Percentiles rank a stretch among this genome's conserved stretches.
Evolutionary conservation across 2,113 vertebrate species (phyloP).

Genomic region (Siphamia tubifer): DNA sequence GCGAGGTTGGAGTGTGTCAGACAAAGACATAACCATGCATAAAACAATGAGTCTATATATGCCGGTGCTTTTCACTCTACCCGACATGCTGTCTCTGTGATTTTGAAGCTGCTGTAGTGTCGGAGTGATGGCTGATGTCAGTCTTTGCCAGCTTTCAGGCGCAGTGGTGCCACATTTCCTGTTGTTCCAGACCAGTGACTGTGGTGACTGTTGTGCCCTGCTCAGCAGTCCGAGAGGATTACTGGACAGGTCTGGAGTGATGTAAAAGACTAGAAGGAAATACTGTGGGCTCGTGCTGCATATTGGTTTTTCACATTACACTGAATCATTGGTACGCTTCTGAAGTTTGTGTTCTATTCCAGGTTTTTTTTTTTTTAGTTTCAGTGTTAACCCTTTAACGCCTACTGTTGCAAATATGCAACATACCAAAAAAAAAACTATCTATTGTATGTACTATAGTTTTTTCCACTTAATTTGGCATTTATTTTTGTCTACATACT

Average conservation of each 20-base stretch:
- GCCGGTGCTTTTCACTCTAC: constrained; percentile 1
- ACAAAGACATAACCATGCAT: constrained; percentile 10
- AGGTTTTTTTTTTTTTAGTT: too few species aligned
- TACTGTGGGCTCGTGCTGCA: not conserved
- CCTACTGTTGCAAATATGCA: too few species aligned
- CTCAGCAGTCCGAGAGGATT: constrained; percentile 18
- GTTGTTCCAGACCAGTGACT: constrained; percentile 42
- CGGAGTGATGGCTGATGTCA: constrained; percentile 17
- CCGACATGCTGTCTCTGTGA: constrained; percentile 26
- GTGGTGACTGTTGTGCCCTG: constrained; percentile 4
- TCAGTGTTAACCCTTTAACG: too few species aligned
- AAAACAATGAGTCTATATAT: constrained; percentile 3
- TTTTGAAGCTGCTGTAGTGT: constrained; percentile 18
- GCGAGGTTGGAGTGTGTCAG: constrained; percentile 8
- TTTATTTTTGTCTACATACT: too few species aligned
- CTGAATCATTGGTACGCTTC: not conserved
- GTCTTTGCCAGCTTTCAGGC: constrained; percentile 10
- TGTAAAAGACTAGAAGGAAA: not conserved
- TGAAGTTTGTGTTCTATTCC: too few species aligned
- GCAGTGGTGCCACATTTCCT: constrained; percentile 4
- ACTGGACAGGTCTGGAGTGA: constrained; percentile 15
- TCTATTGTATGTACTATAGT: too few species aligned
- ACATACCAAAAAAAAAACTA: too few species aligned
- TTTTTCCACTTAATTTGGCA: too few species aligned
- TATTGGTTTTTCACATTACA: not conserved